Evolutionary conservation across 1,140 invertebrate species (phyloP).

Genomic region (Lepidurus arcticus): DNA sequence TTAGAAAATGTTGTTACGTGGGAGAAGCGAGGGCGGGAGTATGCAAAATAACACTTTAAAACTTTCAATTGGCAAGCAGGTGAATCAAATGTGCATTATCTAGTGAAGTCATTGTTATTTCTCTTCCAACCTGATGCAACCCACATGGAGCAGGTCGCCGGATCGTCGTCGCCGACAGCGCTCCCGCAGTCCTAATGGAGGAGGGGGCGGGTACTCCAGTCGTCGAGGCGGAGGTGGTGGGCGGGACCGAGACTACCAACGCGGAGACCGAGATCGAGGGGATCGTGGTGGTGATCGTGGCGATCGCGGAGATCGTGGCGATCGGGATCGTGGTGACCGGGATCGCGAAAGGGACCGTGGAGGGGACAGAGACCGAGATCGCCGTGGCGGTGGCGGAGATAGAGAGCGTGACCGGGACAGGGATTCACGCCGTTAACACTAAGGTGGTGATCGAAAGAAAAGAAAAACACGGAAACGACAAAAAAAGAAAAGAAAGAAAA

Average conservation of each 20-base stretch:
- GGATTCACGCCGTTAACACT: slow-evolving; percentile 1
- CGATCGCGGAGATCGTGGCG: background rate
- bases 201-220: slow-evolving; percentile 13
- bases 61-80: background rate
- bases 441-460: background rate
- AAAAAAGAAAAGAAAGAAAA: background rate
- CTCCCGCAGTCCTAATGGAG: slow-evolving; percentile 8
- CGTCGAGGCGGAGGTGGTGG: background rate
- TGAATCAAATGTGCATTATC: background rate
- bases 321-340: background rate
- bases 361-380: background rate
- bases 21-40: too few relatives aligned
- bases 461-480: background rate
- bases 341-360: background rate
- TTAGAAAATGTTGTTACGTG: too few relatives aligned
- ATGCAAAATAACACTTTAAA: too few relatives aligned
- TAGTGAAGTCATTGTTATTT: slow-evolving; percentile 8
- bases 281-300: background rate
- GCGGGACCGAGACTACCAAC: slow-evolving; percentile 2
- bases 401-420: background rate
- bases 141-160: background rate
- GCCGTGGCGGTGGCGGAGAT: background rate
- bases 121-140: background rate
- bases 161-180: slow-evolving; percentile 6
- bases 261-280: background rate